Evolutionary conservation across 37 sponge, comb jelly and placozoan genomes (phyloP).

Genomic region (Haliclona indistincta): DNA sequence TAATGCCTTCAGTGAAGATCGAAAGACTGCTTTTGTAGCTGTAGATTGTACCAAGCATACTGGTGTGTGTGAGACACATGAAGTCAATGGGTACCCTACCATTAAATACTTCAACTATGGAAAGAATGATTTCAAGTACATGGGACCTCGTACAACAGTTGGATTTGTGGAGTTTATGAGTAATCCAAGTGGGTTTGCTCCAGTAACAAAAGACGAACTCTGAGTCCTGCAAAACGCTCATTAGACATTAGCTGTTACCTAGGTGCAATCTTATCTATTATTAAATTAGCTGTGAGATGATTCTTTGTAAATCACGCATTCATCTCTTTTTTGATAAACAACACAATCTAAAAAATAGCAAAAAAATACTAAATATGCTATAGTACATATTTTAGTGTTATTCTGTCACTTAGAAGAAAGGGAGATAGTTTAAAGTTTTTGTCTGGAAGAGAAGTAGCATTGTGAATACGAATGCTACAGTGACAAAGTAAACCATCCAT

Average conservation of each 20-base stretch:
- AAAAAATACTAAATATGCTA: no score
- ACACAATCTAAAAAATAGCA: no score
- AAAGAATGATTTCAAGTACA: conserved; percentile 56
- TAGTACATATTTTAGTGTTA: no score
- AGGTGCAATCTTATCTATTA: background rate
- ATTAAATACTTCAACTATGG: conserved; percentile 81
- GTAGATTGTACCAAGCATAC: conserved; percentile 80
- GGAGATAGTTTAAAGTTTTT: conserved; percentile 17
- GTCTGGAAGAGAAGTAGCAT: conserved; percentile 58
- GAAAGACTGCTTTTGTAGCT: conserved; percentile 75
- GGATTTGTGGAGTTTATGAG: conserved; percentile 75
- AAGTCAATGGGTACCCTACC: conserved; percentile 79
- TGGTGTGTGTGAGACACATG: conserved; percentile 51
- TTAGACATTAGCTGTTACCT: conserved; percentile 28
- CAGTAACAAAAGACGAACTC: background rate
- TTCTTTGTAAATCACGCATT: no score
- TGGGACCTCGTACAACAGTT: conserved; percentile 35
- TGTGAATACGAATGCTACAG: conserved; percentile 34
- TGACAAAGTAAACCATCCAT: conserved; percentile 43
- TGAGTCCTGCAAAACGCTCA: background rate
- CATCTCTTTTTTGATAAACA: no score
- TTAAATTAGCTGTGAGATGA: no score
- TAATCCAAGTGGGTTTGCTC: conserved; percentile 28
- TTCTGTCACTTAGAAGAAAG: conserved; percentile 34
- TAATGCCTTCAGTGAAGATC: conserved; percentile 46